Conservation (phyloP, 2,888 invertebrate species). For the Hirtodrosophila cameraria region DNA sequence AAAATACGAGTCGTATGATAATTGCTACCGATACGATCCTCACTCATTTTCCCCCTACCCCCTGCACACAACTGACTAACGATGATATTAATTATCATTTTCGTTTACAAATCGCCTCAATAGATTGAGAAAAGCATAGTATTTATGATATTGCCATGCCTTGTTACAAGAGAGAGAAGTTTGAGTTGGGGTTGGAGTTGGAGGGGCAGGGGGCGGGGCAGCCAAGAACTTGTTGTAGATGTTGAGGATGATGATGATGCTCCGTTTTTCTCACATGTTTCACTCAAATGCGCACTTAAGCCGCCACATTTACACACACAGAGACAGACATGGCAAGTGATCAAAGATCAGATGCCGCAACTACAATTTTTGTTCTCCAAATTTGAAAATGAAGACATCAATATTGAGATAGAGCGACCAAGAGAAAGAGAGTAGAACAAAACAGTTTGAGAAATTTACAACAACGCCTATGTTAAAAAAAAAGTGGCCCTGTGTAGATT, state of each 20-base stretch:
- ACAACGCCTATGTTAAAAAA: slow-evolving; percentile 53
- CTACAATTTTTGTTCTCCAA: slow-evolving; percentile 11
- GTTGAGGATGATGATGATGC: slow-evolving; percentile 40
- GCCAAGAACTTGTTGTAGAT: slow-evolving; percentile 35
- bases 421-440: too few relatives aligned
- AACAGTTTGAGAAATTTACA: slow-evolving; percentile 59
- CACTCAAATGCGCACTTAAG: slow-evolving; percentile 68
- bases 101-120: slow-evolving; percentile 65
- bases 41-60: slow-evolving; percentile 21
- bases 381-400: slow-evolving; percentile 68
- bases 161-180: slow-evolving; percentile 41
- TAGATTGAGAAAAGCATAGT: slow-evolving; percentile 45
- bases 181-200: too few relatives aligned
- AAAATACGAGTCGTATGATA: slow-evolving; percentile 68
- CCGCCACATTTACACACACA: slow-evolving; percentile 33
- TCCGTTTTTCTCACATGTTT: slow-evolving; percentile 75
- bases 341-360: slow-evolving; percentile 70
- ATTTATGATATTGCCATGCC: slow-evolving; percentile 62
- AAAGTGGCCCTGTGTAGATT: slow-evolving; percentile 38
- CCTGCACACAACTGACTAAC: slow-evolving; percentile 54
- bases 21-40: slow-evolving; percentile 61
- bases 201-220: slow-evolving; percentile 5
- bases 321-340: slow-evolving; percentile 56
- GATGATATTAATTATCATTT: slow-evolving; percentile 78
- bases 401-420: slow-evolving; percentile 29